Percentiles rank a stretch among this genome's conserved stretches.
phyloP scores from a whole-genome alignment of 2,888 invertebrate species.

The Microctonus brassicae region DNA sequence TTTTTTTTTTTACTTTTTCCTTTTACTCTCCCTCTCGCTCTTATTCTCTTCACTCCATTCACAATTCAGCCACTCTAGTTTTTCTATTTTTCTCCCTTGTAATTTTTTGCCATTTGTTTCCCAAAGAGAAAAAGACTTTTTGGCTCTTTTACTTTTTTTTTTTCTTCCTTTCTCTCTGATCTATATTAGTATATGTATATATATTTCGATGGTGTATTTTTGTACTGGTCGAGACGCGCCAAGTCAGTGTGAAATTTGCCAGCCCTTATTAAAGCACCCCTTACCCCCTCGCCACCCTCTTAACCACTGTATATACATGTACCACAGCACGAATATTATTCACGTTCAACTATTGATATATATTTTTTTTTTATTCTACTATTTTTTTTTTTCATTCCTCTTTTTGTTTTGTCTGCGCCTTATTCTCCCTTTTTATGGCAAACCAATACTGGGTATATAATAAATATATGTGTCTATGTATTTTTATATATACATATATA shows the following conservation, averaged over 20 bases:
- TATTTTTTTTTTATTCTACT: constrained; percentile 15
- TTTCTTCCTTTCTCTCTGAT: too few species aligned
- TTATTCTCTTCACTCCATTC: neutral
- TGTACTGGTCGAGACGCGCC: constrained; percentile 46
- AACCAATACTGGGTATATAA: too few species aligned
- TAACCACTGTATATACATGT: constrained; percentile 5
- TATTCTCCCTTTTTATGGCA: constrained; percentile 7
- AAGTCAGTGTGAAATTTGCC: constrained; percentile 69
- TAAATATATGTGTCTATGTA: too few species aligned
- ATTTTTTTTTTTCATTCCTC: neutral
- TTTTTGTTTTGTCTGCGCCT: neutral
- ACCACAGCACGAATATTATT: constrained; percentile 34
- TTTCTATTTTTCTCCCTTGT: constrained; percentile 23
- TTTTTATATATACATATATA: neutral
- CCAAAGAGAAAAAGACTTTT: constrained; percentile 14
- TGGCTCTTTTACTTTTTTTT: constrained; percentile 1
- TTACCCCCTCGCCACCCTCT: too few species aligned
- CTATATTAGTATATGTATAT: constrained; percentile 4
- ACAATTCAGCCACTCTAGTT: too few species aligned
- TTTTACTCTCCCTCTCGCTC: neutral
- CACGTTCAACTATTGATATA: constrained; percentile 22
- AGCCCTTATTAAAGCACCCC: constrained; percentile 66
- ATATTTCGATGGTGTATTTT: neutral
- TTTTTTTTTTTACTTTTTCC: constrained; percentile 32
- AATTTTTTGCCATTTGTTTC: constrained; percentile 27